Evolutionary conservation across 35 echinoderm and acorn worm genomes (phyloP), one percentile per base, ranked within the genome.

Genomic region (Diadema setosum): DNA sequence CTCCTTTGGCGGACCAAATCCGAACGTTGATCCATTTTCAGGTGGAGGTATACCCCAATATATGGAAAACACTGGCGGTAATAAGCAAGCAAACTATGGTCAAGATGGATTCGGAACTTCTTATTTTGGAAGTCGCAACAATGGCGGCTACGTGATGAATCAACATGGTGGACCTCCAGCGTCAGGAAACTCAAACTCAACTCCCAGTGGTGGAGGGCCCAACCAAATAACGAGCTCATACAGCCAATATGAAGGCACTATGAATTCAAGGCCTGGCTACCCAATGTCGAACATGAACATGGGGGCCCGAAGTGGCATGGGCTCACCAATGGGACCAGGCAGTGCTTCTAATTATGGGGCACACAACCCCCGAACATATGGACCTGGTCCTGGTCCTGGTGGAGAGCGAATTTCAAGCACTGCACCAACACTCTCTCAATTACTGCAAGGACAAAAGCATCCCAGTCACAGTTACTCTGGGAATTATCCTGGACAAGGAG

Each of bases 371-470:
- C 86, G 91, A 82, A 35, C 95, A 44, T 93, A 89, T 59, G 80
- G 80, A 30, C 44, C 74, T 33, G n/a, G n/a, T n/a, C n/a, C n/a
- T n/a, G n/a, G n/a, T n/a, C n/a, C n/a, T n/a, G n/a, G n/a, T n/a
- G 85, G 63, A 44, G 73, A 93, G 5, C 82, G 94, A 87, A 97
- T 97, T 67, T 93, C 95, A 82, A 97, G 82, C 75, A 92, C 95
- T 46, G 96, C 96, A 24, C 96, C 96, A 45, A 99, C 96, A 45
- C 96, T 99, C 83, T 99, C 96, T 76, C 96, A 99, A 74, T 84
- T 99, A 65, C 87, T 99, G 56, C 96, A 99, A 91, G 96, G 96
- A 92, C 96, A 99, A 84, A 99, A 99, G 80, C 88, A 94, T 37
- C 81, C 46, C 5, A 67, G 25, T 50, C 87, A 90, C 65, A 91